Evolutionary conservation across 2,888 invertebrate genomes (phyloP).

Genomic region (Pardosa pseudoannulata): DNA sequence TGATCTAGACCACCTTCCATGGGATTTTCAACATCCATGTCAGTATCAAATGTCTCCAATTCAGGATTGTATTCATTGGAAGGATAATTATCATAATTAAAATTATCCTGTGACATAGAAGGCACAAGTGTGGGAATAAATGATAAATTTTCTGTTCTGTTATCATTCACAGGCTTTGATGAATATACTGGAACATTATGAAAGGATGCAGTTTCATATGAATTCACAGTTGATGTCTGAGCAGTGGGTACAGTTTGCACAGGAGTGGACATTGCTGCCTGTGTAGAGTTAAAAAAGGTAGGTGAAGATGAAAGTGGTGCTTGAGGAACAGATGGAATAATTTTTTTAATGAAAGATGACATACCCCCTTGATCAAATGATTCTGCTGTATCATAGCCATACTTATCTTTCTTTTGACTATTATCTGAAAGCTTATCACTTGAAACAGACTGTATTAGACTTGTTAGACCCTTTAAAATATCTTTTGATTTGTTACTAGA

Average conservation of each 20-base stretch:
- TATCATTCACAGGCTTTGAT: conserved; percentile 23
- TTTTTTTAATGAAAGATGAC: conserved; percentile 58
- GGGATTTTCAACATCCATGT: conserved; percentile 73
- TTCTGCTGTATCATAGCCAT: neutral
- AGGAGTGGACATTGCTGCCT: conserved; percentile 31
- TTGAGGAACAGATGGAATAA: conserved; percentile 39
- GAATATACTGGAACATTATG: conserved; percentile 50
- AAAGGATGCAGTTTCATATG: conserved; percentile 47
- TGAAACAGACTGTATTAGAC: conserved; percentile 52
- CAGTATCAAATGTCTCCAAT: conserved; percentile 70
- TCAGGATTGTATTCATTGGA: conserved; percentile 47
- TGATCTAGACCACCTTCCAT: conserved; percentile 46
- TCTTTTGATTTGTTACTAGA: conserved; percentile 55
- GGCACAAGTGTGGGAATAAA: conserved; percentile 67
- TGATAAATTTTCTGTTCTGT: conserved; percentile 34
- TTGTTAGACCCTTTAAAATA: conserved; percentile 60
- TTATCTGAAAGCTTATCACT: conserved; percentile 26
- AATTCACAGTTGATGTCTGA: conserved; percentile 32
- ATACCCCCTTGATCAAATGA: conserved; percentile 38
- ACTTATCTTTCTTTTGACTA: conserved; percentile 36
- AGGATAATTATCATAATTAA: conserved; percentile 30
- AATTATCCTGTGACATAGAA: conserved; percentile 49
- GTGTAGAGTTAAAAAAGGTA: conserved; percentile 37
- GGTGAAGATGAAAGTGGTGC: conserved; percentile 45
- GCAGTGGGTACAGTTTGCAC: conserved; percentile 27